Conservation (phyloP, 2,888 invertebrate genomes). For the Notocelia uddmanniana region DNA sequence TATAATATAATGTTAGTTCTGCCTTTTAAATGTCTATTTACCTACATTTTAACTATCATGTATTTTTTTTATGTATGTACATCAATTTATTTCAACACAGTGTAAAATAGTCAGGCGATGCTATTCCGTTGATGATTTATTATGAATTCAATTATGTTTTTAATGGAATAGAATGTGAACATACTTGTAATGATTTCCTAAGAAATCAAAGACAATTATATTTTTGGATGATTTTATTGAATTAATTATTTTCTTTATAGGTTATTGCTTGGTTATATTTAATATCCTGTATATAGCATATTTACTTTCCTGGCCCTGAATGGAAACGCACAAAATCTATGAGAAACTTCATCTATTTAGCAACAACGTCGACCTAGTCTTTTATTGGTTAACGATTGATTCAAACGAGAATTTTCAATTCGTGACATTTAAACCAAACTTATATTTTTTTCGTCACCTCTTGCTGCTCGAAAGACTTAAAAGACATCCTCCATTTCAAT, state of each 20-base stretch:
- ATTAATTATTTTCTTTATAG: slow-evolving; percentile 25
- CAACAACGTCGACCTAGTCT: slow-evolving; percentile 26
- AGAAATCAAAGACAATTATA: slow-evolving; percentile 30
- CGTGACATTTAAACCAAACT: too few relatives aligned
- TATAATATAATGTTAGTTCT: slow-evolving; percentile 13
- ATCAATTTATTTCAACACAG: not conserved
- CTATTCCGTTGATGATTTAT: not conserved
- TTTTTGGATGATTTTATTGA: slow-evolving; percentile 41
- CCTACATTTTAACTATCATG: too few relatives aligned
- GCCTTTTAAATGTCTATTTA: not conserved
- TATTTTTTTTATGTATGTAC: not conserved
- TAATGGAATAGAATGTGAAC: slow-evolving; percentile 1
- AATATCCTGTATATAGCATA: slow-evolving; percentile 35
- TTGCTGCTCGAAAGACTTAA: too few relatives aligned
- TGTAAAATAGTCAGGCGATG: not conserved
- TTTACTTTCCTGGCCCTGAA: not conserved
- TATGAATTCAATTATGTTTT: slow-evolving; percentile 24
- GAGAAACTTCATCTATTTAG: not conserved
- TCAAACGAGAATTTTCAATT: not conserved
- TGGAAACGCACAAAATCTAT: slow-evolving; percentile 5
- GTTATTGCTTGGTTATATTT: slow-evolving; percentile 37
- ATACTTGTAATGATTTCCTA: slow-evolving; percentile 16
- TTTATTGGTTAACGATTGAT: slow-evolving; percentile 11
- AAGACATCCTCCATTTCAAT: too few relatives aligned
- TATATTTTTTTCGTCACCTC: too few relatives aligned